Base-by-base conservation (phyloP, 2,888 invertebrate species). In the Limenitis camilla region DNA sequence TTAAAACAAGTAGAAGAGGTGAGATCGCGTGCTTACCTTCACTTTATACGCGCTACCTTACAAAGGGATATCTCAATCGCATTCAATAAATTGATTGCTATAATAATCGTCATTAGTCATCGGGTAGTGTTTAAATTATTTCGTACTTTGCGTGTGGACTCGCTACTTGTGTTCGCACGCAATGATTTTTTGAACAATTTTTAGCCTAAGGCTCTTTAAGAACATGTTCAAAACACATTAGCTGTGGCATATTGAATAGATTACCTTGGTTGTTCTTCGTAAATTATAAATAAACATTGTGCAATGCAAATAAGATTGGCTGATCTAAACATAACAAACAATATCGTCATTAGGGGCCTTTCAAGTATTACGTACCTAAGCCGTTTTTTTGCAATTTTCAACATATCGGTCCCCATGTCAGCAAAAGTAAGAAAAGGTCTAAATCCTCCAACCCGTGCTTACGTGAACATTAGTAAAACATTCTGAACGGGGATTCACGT, bases 81-180 rank as follows among this genome's bases (percentile, higher is more conserved):
- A 71, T 69, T 72, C 74, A 77, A 79, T 81, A 80, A 81, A 84
- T 82, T 81, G 81, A 81, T 82, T 74, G 78, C 73, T 67, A 71
- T 84, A 85, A 85, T 81, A 81, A 77, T 74, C 72, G 74, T 81
- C 76, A 86, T 86, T 86, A 85, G 86, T 87, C 78, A 79, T 76
- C 73, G 70, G 68, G 71, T 62, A 68, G 65, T 70, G 71, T 71
- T 80, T 84, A 81, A 82, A 82, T 85, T 81, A 82, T 69, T 70
- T 61, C 49, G 61, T 61, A 65, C 66, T 63, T 80, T 69, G 82
- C 82, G 81, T 82, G 82, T 66, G 64, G 33, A 55, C 42, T 66
- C 59, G 82, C 82, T 82, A 82, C 82, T 65, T 67, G 81, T 82
- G 77, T 82, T 82, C 50, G 68, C 81, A 81, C 81, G 81, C 82